Evolutionary conservation across 1,140 invertebrate species (phyloP), one percentile per base, ranked within the genome.

Genomic region (Idris sp.): DNA sequence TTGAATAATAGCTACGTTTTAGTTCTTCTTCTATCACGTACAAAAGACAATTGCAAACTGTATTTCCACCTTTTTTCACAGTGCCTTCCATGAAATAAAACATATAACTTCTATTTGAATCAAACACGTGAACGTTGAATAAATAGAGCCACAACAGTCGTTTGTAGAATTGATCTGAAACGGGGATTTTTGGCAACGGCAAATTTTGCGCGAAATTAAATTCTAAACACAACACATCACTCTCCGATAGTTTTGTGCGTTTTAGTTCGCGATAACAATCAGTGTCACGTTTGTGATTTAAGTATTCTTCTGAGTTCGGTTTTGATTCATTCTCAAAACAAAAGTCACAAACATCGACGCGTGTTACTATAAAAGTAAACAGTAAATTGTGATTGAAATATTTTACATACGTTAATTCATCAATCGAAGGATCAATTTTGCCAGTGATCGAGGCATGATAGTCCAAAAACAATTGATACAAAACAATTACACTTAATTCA

Each of bases 331-430:
- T 73, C 28, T 64, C 43, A 7, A 26, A 54, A n/a, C 51, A 64
- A 25, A 51, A 16, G 38, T 54, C 62, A 18, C 41, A 67, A 0
- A 74, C 72, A 22, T 74, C 62, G 1, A 43, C 31, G 9, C 62
- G 59, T 2, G 54, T 48, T 28, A 28, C 4, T 8, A 4, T 28
- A 25, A 74, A 67, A 28, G 40, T 10, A 16, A 74, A 68, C 13
- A 54, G 31, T 18, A 67, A 8, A 26, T 44, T 2, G 15, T 26
- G 9, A 38, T 74, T 74, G 16, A 74, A 58, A 51, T 51, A 65
- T 25, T 53, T 41, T 22, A 8, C 16, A 10, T 38, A 58, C 0
- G 15, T 35, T 1, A 19, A 10, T 44, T 58, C 33, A 5, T 5
- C 38, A 8, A 72, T 13, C 8, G 35, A 28, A 49, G 14, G 0